phyloP scores from a whole-genome alignment of 2,113 vertebrate genomes.

The Hirundichthys speculiger region DNA sequence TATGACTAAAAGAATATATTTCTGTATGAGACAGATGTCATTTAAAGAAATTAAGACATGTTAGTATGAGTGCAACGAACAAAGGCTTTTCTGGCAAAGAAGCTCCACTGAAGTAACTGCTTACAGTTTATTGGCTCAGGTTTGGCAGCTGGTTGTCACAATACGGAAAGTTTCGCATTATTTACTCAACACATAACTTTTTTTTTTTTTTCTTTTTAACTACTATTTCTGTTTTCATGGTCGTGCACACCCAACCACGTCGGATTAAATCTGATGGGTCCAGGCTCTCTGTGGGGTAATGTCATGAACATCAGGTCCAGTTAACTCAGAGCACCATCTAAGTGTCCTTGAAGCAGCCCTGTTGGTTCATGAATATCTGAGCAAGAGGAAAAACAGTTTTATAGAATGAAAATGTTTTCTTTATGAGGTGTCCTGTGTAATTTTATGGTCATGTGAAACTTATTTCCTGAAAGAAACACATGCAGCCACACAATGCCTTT shows the following conservation, averaged over 20 bases:
- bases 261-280: too few species aligned
- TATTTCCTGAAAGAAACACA: neutral
- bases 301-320: too few species aligned
- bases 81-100: neutral
- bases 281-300: too few species aligned
- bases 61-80: conserved; percentile 47
- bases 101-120: conserved; percentile 11
- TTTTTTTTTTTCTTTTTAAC: neutral
- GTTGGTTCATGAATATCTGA: too few species aligned
- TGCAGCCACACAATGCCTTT: neutral
- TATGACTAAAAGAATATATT: neutral
- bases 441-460: neutral
- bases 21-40: neutral
- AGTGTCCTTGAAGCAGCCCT: too few species aligned
- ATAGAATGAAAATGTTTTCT: neutral
- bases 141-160: conserved; percentile 19
- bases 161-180: conserved; percentile 6
- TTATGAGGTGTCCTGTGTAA: conserved; percentile 5
- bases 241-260: neutral
- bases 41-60: conserved; percentile 62
- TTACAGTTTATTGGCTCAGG: conserved; percentile 34
- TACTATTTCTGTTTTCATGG: neutral
- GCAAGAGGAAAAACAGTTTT: neutral
- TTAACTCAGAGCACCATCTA: too few species aligned
- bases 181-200: neutral